Evolutionary conservation across 2,888 invertebrate species (phyloP), one percentile per base, ranked within the genome.

Genomic region (Leucophenga montana): DNA sequence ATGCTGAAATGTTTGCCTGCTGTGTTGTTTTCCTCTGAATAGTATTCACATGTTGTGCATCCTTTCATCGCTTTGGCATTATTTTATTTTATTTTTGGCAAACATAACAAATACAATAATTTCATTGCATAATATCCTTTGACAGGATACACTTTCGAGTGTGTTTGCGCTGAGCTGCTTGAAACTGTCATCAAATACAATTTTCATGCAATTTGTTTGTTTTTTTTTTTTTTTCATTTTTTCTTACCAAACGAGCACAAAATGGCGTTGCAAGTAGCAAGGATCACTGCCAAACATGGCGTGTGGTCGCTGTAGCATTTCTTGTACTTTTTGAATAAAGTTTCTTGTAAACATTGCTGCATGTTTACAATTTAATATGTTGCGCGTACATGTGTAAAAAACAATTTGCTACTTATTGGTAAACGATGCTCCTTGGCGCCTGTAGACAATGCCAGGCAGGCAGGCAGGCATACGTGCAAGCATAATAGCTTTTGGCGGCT

Each of bases 341-440:
- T 18, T 53, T 69, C 1, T 50, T 64, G 16, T 66, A 76, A 78
- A 76, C 79, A 76, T 78, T 79, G 76, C 78, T 79, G 76, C 78
- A 78, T 79, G 78, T 79, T 79, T 79, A 79, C 80, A 79, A 79
- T 79, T 79, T 79, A 78, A 79, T 79, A 78, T 79, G 79, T 78
- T 79, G 77, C 74, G 79, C 78, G 79, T 78, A 78, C 79, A 78
- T 79, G 78, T 79, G 78, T 76, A 75, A 78, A 79, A 78, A 79
- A 79, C 78, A 79, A 79, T 79, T 79, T 78, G 73, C 71, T 31
- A 9, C 57, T 20, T 57, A n/a, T 39, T 61, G 31, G 46, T 31
- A 39, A 39, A 5, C 39, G 11, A n/a, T n/a, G n/a, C n/a, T 8
- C 39, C 39, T 39, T 39, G 39, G 9, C 39, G 8, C 39, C 39